These are phyloP conservation scores for Lumbricus terrestris DNA, from an alignment of 2,888 invertebrate genomes.

Conservation along the genomic window DNA sequence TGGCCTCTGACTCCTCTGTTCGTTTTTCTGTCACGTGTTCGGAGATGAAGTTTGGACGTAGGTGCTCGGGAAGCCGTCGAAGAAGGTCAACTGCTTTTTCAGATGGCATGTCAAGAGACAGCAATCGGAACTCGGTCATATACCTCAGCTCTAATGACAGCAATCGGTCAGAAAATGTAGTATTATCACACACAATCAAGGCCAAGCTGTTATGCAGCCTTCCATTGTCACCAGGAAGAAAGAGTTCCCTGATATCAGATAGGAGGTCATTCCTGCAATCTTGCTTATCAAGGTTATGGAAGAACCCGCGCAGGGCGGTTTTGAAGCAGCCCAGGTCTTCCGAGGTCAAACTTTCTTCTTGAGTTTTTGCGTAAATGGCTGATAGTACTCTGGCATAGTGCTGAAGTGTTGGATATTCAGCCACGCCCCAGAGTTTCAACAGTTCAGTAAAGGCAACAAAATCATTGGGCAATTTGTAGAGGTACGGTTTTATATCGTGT, in stretches of 20 bases:
- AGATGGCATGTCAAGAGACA: neutral
- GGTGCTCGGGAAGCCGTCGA: neutral
- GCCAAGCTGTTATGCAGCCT: neutral
- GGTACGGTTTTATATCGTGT: slow-evolving; percentile 41
- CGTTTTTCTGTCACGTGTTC: neutral
- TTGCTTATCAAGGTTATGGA: slow-evolving; percentile 34
- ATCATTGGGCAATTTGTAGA: slow-evolving; percentile 39
- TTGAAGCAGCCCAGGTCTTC: slow-evolving; percentile 31
- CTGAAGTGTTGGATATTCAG: slow-evolving; percentile 34
- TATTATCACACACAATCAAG: neutral
- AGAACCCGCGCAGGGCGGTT: slow-evolving; percentile 37
- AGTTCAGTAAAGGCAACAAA: slow-evolving; percentile 41
- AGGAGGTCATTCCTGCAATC: neutral
- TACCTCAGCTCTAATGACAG: neutral
- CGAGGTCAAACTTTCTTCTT: slow-evolving; percentile 36
- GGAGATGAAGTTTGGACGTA: neutral
- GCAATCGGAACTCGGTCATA: neutral
- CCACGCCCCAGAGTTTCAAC: slow-evolving; percentile 38
- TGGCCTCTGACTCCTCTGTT: neutral
- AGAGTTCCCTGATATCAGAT: neutral
- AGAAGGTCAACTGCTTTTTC: neutral
- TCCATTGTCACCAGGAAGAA: neutral
- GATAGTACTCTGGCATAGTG: slow-evolving; percentile 41
- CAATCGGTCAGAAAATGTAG: neutral
- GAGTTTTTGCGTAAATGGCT: slow-evolving; percentile 32